Evolutionary conservation across 2,888 invertebrate species (phyloP).

Genomic region (Slavum lentiscoides): DNA sequence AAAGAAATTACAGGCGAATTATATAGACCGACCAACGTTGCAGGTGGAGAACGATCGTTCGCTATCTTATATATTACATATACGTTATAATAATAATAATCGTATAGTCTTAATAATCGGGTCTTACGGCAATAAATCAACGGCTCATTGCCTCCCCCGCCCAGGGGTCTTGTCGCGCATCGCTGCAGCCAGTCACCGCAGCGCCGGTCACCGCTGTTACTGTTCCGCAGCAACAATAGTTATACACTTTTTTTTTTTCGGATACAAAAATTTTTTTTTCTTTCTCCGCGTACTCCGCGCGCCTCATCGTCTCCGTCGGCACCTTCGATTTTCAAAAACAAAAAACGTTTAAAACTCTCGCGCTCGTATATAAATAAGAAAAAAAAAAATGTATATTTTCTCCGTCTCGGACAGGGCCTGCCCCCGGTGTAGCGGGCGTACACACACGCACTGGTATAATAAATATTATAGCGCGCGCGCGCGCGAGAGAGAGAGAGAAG

Average conservation of each 20-base stretch:
- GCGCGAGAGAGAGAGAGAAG: no score
- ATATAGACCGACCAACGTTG: no score
- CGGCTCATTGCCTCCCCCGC: constrained; percentile 34
- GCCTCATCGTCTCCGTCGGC: constrained; percentile 12
- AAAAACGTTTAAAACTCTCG: neutral
- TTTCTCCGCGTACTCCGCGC: neutral
- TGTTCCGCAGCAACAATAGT: neutral
- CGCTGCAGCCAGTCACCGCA: no score
- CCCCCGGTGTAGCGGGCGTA: neutral
- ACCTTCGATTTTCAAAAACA: neutral
- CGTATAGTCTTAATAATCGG: constrained; percentile 17
- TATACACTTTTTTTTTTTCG: neutral
- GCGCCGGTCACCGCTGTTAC: no score
- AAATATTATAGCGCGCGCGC: no score
- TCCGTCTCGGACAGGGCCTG: neutral
- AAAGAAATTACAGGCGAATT: no score
- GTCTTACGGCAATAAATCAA: constrained; percentile 44
- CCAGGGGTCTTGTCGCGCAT: constrained; percentile 7
- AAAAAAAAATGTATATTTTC: neutral
- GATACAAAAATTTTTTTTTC: no score
- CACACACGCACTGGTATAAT: no score
- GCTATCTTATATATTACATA: no score
- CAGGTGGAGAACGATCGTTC: no score
- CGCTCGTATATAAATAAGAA: neutral
- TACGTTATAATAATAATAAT: no score